These are phyloP conservation scores for Hemithea aestivaria DNA, from an alignment of 2,888 invertebrate genomes.

Conservation along the genomic window DNA sequence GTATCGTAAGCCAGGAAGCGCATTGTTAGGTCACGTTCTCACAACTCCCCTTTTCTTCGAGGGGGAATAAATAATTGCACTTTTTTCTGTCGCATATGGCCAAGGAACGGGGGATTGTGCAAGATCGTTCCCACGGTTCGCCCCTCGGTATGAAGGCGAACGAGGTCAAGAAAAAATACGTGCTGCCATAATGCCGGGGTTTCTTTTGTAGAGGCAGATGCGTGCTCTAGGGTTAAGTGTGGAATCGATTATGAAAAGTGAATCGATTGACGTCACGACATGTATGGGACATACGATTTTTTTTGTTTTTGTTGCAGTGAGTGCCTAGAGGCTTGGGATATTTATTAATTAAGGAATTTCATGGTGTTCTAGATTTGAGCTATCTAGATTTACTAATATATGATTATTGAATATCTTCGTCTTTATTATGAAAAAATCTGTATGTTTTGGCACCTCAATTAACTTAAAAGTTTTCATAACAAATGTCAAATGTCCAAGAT, in stretches of 20 bases:
- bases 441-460: too few species aligned
- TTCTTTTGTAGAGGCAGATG: slow-evolving; percentile 73
- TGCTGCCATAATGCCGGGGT: slow-evolving; percentile 68
- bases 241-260: slow-evolving; percentile 60
- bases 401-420: too few species aligned
- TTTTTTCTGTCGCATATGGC: slow-evolving; percentile 80
- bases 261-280: slow-evolving; percentile 62
- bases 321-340: too few species aligned
- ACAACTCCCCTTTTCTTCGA: slow-evolving; percentile 78
- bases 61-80: slow-evolving; percentile 79
- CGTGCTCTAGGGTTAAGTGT: slow-evolving; percentile 70
- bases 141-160: slow-evolving; percentile 71
- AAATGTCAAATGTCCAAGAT: too few species aligned
- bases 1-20: slow-evolving; percentile 77
- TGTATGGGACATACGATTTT: slow-evolving; percentile 5
- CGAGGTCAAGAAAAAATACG: slow-evolving; percentile 78
- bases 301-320: neutral
- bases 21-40: slow-evolving; percentile 79
- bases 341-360: too few species aligned
- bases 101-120: slow-evolving; percentile 74
- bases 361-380: too few species aligned
- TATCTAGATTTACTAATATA: too few species aligned
- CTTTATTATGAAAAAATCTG: too few species aligned
- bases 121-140: slow-evolving; percentile 76
- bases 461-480: too few species aligned